Percentiles rank a stretch among this genome's conserved stretches.
Evolutionary conservation across 92 coral and sea anemone genomes (phyloP).

Genomic region (Diadumene lineata): DNA sequence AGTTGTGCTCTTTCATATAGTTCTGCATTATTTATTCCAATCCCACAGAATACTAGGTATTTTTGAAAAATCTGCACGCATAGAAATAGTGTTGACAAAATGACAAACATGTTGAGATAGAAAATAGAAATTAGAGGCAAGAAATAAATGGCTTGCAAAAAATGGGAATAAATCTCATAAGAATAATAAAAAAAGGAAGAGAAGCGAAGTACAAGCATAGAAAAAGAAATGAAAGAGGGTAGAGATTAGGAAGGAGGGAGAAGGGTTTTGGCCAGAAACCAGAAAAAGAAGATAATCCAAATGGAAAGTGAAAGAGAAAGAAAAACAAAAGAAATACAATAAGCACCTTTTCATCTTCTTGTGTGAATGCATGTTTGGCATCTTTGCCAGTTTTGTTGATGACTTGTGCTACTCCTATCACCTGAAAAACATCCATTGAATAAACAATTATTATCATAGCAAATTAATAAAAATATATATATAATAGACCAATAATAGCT

Average conservation of each 20-base stretch:
- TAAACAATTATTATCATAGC: not conserved
- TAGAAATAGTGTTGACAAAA: not conserved
- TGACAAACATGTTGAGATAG: too few relatives aligned
- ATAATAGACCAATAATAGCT: too few relatives aligned
- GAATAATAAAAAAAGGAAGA: not conserved
- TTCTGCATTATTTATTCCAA: conserved; percentile 96
- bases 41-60: conserved; percentile 95
- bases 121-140: not conserved
- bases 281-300: not conserved
- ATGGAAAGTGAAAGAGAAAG: not conserved
- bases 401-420: conserved; percentile 98
- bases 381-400: conserved; percentile 85
- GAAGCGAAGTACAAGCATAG: not conserved
- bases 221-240: not conserved
- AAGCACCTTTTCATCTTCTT: conserved; percentile 89
- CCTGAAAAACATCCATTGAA: conserved; percentile 39
- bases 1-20: conserved; percentile 91
- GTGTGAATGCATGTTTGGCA: conserved; percentile 79
- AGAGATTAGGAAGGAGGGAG: too few relatives aligned
- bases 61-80: conserved; percentile 75
- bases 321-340: not conserved
- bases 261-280: not conserved
- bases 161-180: not conserved
- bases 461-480: too few relatives aligned
- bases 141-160: not conserved